Base-by-base conservation (phyloP, 2,113 vertebrate species). In the Phalacrocorax aristotelis region DNA sequence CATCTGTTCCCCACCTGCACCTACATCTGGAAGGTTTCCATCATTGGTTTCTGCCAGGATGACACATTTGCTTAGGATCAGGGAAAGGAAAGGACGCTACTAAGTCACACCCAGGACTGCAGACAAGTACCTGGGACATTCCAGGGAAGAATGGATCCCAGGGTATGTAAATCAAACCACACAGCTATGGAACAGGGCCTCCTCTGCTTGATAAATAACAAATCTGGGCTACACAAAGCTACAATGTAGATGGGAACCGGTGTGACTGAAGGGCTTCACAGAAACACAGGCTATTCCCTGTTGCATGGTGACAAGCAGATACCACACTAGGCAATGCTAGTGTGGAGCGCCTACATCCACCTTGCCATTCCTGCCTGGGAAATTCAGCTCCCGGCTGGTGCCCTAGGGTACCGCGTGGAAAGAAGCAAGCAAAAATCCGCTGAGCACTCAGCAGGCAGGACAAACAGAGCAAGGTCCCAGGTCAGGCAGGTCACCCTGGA, bases 211-310 rank as follows among this genome's bases (percentile, higher is more conserved):
- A 19, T 10, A 27, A 48, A 15, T 2, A 51, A 57, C 42, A 65
- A 44, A 40, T 23, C 49, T 3, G 11, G 40, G 79, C 54, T 34
- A 17, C 62, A 30, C 38, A 46, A 38, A 46, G 25, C 42, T 22
- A 22, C 4, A 1, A 12, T 1, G 6, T 6, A 16, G 36, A 32
- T 6, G 8, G 61, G 26, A 57, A 42, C 10, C 10, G 10, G 52
- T 1, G 32, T 3, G 46, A 62, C 1, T 12, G 34, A 61, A 55
- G 55, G 27, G 23, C 36, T 69, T 4, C 48, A 40, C 48, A 62
- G 55, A 34, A 54, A 30, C 1, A 3, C 38, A 49, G 57, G 58
- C n/a, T 25, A 40, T 6, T 48, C 57, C 57, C 57, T 13, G 34
- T 10, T 6, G 6, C 0, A 5, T 8, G 29, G 25, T 6, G 38